These are phyloP conservation scores for Aphrocallistes beatrix DNA, from an alignment of 37 sponge, comb jelly and placozoan species.

Conservation along the genomic window DNA sequence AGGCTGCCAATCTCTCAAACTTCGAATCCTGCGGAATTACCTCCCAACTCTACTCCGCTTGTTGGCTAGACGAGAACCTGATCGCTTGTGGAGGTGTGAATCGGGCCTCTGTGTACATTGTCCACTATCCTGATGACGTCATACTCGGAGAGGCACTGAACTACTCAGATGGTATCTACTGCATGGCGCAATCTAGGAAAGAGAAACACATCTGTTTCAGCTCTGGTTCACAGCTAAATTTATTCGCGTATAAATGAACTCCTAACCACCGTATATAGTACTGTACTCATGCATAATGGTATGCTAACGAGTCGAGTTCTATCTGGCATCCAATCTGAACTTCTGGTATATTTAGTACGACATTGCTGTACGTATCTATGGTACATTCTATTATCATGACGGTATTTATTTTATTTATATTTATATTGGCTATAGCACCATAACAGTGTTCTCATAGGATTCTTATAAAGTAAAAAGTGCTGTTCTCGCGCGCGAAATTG, in stretches of 20 bases:
- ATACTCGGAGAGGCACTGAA: neutral
- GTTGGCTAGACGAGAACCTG: neutral
- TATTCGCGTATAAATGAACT: neutral
- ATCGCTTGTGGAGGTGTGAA: conserved; percentile 6
- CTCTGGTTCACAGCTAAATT: neutral
- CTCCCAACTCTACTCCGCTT: neutral
- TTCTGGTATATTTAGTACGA: too few relatives aligned
- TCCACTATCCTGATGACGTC: neutral
- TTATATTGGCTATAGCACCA: too few relatives aligned
- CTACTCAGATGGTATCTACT: neutral
- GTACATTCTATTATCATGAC: too few relatives aligned
- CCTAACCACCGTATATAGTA: too few relatives aligned
- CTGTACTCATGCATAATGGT: too few relatives aligned
- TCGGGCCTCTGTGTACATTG: neutral
- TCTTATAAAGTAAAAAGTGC: too few relatives aligned
- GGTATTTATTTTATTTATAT: too few relatives aligned
- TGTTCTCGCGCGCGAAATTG: too few relatives aligned
- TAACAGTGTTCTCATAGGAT: too few relatives aligned
- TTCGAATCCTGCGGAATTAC: neutral
- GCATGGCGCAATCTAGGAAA: neutral
- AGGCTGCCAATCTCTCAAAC: neutral
- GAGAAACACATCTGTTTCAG: neutral
- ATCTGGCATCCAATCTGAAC: too few relatives aligned
- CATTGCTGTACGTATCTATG: too few relatives aligned
- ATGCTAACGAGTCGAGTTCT: too few relatives aligned